Evolutionary conservation across 1,140 invertebrate genomes (phyloP).

Genomic region (Drosophila kikkawai): DNA sequence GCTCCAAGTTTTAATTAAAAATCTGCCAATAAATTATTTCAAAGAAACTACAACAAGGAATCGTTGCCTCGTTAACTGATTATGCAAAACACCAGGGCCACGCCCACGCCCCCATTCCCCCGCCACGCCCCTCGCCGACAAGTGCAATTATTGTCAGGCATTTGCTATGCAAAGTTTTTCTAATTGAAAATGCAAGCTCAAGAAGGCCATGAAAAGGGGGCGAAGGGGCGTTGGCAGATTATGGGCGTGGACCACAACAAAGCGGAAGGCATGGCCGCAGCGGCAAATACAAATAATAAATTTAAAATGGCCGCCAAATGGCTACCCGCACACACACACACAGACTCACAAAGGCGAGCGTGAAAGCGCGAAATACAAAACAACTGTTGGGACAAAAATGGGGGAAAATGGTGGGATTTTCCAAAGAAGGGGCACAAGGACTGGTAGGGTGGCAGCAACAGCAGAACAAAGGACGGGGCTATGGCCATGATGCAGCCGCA

Average conservation of each 20-base stretch:
- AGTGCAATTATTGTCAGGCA: slow-evolving; percentile 77
- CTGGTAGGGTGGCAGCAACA: neutral
- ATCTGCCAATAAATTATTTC: slow-evolving; percentile 81
- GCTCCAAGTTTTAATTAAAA: slow-evolving; percentile 79
- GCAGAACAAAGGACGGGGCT: slow-evolving; percentile 10
- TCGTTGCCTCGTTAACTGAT: slow-evolving; percentile 81
- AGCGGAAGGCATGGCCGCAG: slow-evolving; percentile 48
- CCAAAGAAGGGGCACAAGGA: neutral
- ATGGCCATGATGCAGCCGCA: slow-evolving; percentile 57
- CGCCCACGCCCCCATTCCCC: slow-evolving; percentile 15
- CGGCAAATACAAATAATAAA: slow-evolving; percentile 79
- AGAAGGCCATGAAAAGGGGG: slow-evolving; percentile 22
- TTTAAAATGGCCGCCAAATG: slow-evolving; percentile 79
- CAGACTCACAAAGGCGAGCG: slow-evolving; percentile 56
- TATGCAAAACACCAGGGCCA: slow-evolving; percentile 74
- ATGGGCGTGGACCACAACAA: slow-evolving; percentile 54
- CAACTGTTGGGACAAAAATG: slow-evolving; percentile 50
- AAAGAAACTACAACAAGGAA: slow-evolving; percentile 81
- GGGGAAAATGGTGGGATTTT: slow-evolving; percentile 2
- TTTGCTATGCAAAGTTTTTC: slow-evolving; percentile 78
- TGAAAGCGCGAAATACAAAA: slow-evolving; percentile 80
- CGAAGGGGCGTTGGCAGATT: slow-evolving; percentile 9
- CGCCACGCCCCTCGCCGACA: slow-evolving; percentile 21
- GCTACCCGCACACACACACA: slow-evolving; percentile 45
- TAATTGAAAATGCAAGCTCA: slow-evolving; percentile 82